Percentiles rank a stretch among this genome's conserved stretches.
Evolutionary conservation across 2,797 vertebrate genomes (phyloP).

Genomic region (Gila robusta): DNA sequence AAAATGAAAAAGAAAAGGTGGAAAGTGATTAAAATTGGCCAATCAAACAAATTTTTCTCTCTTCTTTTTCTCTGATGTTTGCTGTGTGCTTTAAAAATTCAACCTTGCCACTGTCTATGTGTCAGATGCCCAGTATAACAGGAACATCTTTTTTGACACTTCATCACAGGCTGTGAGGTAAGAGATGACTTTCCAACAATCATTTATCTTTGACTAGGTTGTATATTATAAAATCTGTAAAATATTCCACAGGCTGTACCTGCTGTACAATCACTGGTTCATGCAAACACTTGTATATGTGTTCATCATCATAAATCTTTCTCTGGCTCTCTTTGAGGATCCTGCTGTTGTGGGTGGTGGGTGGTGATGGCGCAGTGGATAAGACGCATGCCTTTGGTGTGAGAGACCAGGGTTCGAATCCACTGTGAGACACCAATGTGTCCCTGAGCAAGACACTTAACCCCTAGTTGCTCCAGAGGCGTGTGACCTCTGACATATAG

Average conservation of each 20-base stretch:
- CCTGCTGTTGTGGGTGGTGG: slow-evolving; percentile 88
- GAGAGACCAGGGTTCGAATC: no score
- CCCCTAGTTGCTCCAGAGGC: no score
- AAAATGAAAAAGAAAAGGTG: neutral
- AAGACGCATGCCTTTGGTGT: no score
- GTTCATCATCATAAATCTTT: slow-evolving; percentile 87
- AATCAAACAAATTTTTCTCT: neutral
- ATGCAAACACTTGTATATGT: slow-evolving; percentile 81
- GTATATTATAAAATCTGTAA: neutral
- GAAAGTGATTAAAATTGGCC: neutral
- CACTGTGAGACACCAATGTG: no score
- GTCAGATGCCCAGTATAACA: slow-evolving; percentile 92
- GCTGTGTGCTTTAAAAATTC: slow-evolving; percentile 76
- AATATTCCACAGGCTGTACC: slow-evolving; percentile 82
- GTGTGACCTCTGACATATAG: no score
- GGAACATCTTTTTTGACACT: slow-evolving; percentile 89
- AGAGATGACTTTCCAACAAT: slow-evolving; percentile 16
- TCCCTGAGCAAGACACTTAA: no score
- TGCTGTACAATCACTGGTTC: slow-evolving; percentile 89
- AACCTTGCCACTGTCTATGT: slow-evolving; percentile 88
- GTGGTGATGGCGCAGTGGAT: no score
- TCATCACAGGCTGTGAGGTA: slow-evolving; percentile 88
- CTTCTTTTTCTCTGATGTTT: slow-evolving; percentile 29
- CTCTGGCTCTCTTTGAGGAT: slow-evolving; percentile 89
- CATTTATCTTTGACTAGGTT: neutral